These are phyloP conservation scores for Ianthella basta DNA, from an alignment of 37 sponge, comb jelly and placozoan genomes.

Conservation along the genomic window DNA sequence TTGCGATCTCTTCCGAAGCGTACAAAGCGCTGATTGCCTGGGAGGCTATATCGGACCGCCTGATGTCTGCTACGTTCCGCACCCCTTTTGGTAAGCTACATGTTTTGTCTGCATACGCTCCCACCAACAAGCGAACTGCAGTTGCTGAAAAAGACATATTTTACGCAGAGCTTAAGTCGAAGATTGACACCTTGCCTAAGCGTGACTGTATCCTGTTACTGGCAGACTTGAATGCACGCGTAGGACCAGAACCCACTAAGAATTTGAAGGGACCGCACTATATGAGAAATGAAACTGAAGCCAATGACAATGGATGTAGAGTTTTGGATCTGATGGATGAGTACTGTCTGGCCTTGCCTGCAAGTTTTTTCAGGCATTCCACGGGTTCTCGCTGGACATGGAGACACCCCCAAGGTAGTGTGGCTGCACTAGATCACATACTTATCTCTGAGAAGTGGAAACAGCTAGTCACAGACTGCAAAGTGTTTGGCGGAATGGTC, in stretches of 20 bases:
- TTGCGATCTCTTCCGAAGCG: too few species aligned
- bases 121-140: too few species aligned
- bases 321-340: background rate
- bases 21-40: too few species aligned
- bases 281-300: background rate
- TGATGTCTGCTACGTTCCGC: too few species aligned
- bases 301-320: slow-evolving; percentile 2
- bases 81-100: too few species aligned
- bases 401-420: slow-evolving; percentile 6
- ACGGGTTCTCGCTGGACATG: background rate
- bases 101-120: too few species aligned
- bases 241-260: background rate
- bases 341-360: background rate
- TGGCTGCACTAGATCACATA: background rate
- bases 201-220: background rate
- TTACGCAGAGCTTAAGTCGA: too few species aligned
- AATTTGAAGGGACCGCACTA: background rate
- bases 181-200: too few species aligned
- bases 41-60: too few species aligned
- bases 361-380: background rate
- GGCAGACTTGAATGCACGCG: background rate
- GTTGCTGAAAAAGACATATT: too few species aligned
- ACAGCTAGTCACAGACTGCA: background rate
- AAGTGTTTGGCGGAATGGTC: slow-evolving; percentile 1
- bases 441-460: background rate